A percentile compares a stretch with the other conserved stretches of the same genome.
Conservation (phyloP, 2,888 invertebrate genomes). For the Pyrrhia umbra region DNA sequence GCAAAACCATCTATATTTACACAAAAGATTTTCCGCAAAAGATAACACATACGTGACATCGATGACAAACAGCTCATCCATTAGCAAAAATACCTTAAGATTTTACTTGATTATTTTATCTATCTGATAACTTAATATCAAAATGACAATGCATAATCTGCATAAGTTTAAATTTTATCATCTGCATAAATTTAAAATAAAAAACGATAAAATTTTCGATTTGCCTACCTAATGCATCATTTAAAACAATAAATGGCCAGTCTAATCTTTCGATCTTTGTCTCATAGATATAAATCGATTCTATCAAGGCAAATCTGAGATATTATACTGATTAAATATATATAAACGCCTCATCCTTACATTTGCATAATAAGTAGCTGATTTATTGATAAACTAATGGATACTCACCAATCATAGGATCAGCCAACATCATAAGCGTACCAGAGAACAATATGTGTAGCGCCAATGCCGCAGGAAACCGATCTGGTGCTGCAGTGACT, state of each 20-base stretch:
- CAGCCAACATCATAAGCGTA: constrained; percentile 91
- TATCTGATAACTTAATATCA: not conserved
- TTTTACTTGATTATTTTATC: not conserved
- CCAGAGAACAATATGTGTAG: constrained; percentile 93
- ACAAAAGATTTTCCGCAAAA: too few relatives aligned
- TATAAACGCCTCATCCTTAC: not conserved
- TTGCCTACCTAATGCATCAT: not conserved
- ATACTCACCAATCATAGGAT: constrained; percentile 92
- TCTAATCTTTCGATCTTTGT: not conserved
- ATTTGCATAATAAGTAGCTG: not conserved
- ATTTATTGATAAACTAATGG: constrained; percentile 3
- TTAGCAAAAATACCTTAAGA: not conserved
- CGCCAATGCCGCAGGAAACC: constrained; percentile 93
- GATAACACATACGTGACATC: not conserved
- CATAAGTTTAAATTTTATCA: not conserved
- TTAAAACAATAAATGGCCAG: too few relatives aligned
- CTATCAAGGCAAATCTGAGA: not conserved
- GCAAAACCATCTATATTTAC: too few relatives aligned
- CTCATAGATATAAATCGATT: not conserved
- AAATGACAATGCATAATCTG: not conserved
- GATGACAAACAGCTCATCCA: not conserved
- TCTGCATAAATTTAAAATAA: not conserved
- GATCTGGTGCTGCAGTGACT: constrained; percentile 91
- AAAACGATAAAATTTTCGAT: not conserved
- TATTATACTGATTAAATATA: not conserved